Evolutionary conservation across 1,140 invertebrate genomes (phyloP).

Genomic region (Dolichoris vasculosae): DNA sequence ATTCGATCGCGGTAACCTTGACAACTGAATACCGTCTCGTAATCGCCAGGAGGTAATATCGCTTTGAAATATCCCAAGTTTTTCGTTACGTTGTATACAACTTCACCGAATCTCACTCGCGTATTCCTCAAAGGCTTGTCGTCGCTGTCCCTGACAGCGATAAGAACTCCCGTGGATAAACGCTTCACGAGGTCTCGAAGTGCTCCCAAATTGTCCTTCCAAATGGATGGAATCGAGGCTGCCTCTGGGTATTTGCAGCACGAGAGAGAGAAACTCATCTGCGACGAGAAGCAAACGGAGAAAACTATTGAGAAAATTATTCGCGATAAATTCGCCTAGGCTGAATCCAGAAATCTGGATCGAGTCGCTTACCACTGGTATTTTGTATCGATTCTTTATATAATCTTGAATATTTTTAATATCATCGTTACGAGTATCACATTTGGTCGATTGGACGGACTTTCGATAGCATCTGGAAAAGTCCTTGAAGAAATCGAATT

Average conservation of each 20-base stretch:
- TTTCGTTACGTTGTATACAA: conserved; percentile 77
- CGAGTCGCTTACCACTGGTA: conserved; percentile 65
- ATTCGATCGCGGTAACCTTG: conserved; percentile 76
- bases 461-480: conserved; percentile 71
- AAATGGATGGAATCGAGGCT: conserved; percentile 80
- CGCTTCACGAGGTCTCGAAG: conserved; percentile 79
- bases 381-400: conserved; percentile 63
- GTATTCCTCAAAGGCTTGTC: conserved; percentile 82
- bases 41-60: conserved; percentile 79
- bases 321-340: no score
- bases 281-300: conserved; percentile 49
- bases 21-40: conserved; percentile 77
- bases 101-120: conserved; percentile 78
- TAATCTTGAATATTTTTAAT: conserved; percentile 61
- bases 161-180: conserved; percentile 80
- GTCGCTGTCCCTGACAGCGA: conserved; percentile 80
- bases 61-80: conserved; percentile 83
- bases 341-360: background rate
- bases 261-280: conserved; percentile 75
- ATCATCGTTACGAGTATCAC: conserved; percentile 58
- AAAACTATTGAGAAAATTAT: background rate
- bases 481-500: conserved; percentile 73
- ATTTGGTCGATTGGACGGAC: conserved; percentile 60
- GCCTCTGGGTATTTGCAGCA: conserved; percentile 87
- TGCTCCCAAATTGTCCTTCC: conserved; percentile 83